Percentiles rank a stretch among this genome's conserved stretches.
phyloP scores from a whole-genome alignment of 2,113 vertebrate species.

The Gracilinanus agilis region DNA sequence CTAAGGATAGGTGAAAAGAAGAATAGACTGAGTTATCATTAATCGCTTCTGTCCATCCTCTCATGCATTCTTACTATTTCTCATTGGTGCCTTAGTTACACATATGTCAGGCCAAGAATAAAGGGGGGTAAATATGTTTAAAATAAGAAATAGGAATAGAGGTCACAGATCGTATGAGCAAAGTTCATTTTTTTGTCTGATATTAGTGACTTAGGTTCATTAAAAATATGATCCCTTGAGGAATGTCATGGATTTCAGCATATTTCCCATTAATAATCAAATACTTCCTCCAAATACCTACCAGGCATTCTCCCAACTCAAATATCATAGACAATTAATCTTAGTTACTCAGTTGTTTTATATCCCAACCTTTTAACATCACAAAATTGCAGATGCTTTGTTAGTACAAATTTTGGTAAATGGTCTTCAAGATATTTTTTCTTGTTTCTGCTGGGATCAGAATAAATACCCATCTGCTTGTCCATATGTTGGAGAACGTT shows the following conservation, averaged over 20 bases:
- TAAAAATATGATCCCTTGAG: neutral
- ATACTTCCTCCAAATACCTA: neutral
- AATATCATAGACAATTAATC: neutral
- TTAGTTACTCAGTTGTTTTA: slow-evolving; percentile 6
- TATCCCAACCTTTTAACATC: neutral
- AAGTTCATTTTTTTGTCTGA: neutral
- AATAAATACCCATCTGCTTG: slow-evolving; percentile 46
- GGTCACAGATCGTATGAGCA: neutral
- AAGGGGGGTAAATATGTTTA: neutral
- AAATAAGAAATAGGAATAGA: neutral
- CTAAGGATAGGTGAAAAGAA: neutral
- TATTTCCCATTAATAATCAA: neutral
- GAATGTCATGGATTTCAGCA: neutral
- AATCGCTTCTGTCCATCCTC: neutral
- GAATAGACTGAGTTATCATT: neutral
- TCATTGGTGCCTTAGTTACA: neutral
- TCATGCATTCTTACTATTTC: neutral
- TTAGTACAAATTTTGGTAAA: slow-evolving; percentile 42
- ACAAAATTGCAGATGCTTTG: neutral
- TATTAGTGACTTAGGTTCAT: neutral
- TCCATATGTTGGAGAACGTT: slow-evolving; percentile 1
- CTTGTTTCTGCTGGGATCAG: slow-evolving; percentile 29
- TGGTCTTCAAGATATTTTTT: slow-evolving; percentile 41
- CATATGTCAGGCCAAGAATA: neutral
- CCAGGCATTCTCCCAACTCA: neutral